Evolutionary conservation across 2,888 invertebrate species (phyloP).

Genomic region (Seira sanloemensis): DNA sequence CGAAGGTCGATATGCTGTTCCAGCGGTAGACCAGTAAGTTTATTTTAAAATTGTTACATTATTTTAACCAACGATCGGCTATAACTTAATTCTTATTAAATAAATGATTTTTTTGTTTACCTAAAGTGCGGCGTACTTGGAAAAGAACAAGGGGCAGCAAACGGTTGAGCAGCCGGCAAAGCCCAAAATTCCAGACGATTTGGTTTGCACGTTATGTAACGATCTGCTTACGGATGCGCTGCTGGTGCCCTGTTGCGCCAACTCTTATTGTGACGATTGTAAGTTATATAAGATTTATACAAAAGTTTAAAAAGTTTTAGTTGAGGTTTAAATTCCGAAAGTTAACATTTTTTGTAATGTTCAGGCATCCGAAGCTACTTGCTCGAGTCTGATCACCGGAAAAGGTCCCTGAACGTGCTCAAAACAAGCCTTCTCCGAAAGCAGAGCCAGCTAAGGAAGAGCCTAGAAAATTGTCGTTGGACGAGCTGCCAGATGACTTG

Average conservation of each 20-base stretch:
- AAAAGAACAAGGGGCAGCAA: conserved; percentile 61
- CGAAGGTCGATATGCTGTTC: conserved; percentile 91
- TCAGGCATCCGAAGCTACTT: conserved; percentile 91
- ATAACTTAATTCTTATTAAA: conserved; percentile 41
- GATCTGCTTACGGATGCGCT: conserved; percentile 96
- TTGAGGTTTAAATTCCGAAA: not conserved
- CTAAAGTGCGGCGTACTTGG: conserved; percentile 76
- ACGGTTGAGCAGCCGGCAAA: conserved; percentile 75
- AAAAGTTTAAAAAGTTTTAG: not conserved
- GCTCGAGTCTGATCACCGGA: conserved; percentile 89
- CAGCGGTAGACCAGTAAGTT: conserved; percentile 89
- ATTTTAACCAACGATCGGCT: conserved; percentile 6
- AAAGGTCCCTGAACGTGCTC: conserved; percentile 51
- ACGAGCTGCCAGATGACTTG: conserved; percentile 71
- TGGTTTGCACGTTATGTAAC: conserved; percentile 93
- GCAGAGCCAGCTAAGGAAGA: conserved; percentile 35
- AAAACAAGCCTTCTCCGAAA: conserved; percentile 45
- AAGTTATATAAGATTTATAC: conserved; percentile 76
- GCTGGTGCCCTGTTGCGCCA: conserved; percentile 98
- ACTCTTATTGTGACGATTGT: conserved; percentile 99
- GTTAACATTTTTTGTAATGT: not conserved
- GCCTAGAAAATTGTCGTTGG: conserved; percentile 62
- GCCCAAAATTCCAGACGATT: conserved; percentile 89
- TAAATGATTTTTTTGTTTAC: not conserved
- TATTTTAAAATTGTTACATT: conserved; percentile 17